Conservation (phyloP, 1,140 invertebrate genomes). For the Pseudomyrmex gracilis region DNA sequence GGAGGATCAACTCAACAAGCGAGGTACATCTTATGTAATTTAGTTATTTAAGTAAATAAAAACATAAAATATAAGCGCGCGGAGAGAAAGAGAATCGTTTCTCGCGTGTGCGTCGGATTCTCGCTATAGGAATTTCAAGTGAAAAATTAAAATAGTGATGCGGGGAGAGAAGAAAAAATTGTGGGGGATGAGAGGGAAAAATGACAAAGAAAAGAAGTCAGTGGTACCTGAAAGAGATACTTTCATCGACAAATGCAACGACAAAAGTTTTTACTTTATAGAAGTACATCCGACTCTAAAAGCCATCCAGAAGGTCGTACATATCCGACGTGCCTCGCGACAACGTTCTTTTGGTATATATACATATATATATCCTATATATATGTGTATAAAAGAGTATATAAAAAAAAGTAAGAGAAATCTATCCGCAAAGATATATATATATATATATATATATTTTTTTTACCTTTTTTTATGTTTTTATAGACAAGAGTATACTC, state of each 20-base stretch:
- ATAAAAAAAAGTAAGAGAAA: no score
- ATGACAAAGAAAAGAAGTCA: background rate
- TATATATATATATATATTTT: constrained; percentile 19
- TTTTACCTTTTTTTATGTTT: constrained; percentile 17
- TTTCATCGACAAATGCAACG: constrained; percentile 54
- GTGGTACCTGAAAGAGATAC: constrained; percentile 41
- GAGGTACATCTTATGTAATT: constrained; percentile 84
- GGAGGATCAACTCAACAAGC: constrained; percentile 89
- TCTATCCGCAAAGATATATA: constrained; percentile 52
- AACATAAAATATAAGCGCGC: background rate
- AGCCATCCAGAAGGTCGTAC: constrained; percentile 50
- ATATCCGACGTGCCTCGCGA: constrained; percentile 54
- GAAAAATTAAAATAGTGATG: constrained; percentile 40
- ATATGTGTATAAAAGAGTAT: no score
- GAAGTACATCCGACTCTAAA: constrained; percentile 57
- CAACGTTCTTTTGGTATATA: constrained; percentile 61
- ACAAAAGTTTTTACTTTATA: constrained; percentile 58
- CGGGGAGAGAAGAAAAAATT: background rate
- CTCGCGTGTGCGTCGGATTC: no score
- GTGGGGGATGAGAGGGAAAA: no score
- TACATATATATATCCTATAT: no score
- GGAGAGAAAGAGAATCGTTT: constrained; percentile 3
- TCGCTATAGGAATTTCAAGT: constrained; percentile 35
- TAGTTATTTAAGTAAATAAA: constrained; percentile 16
- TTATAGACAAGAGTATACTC: constrained; percentile 57